Percentiles rank a stretch among this genome's conserved stretches.
phyloP scores from a whole-genome alignment of 2,113 vertebrate genomes.

The Osmerus mordax region DNA sequence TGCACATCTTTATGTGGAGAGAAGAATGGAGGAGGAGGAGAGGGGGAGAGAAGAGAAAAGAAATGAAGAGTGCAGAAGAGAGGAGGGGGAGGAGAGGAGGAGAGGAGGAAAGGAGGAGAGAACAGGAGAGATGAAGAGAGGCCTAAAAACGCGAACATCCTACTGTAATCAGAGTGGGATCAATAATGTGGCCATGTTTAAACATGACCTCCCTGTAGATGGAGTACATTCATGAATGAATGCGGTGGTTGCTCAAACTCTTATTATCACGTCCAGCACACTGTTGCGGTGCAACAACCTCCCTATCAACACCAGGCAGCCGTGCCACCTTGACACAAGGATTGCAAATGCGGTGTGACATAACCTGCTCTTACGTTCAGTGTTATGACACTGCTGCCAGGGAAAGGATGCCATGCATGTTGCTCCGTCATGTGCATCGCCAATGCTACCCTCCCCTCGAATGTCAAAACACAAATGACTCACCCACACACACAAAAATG shows the following conservation, averaged over 20 bases:
- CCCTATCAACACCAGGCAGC: conserved; percentile 4
- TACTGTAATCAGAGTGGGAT: background rate
- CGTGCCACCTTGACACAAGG: conserved; percentile 20
- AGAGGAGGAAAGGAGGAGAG: background rate
- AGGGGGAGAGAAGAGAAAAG: background rate
- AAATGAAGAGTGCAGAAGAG: background rate
- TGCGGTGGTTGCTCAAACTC: too few species aligned
- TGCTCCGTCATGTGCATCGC: conserved; percentile 5
- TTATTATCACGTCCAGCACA: too few species aligned
- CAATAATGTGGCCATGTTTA: too few species aligned
- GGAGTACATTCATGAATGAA: too few species aligned
- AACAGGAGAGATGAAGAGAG: background rate
- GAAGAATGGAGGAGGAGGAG: background rate
- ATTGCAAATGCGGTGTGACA: conserved; percentile 37
- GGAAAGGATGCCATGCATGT: conserved; percentile 9
- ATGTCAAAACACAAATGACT: conserved; percentile 43
- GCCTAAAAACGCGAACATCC: too few species aligned
- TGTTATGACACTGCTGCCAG: conserved; percentile 41
- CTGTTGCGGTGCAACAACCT: too few species aligned
- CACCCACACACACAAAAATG: conserved; percentile 23
- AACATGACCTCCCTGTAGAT: too few species aligned
- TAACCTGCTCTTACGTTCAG: conserved; percentile 29
- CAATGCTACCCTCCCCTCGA: conserved; percentile 9
- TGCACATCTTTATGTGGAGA: conserved; percentile 57
- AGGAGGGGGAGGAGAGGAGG: background rate